Evolutionary conservation across 2,113 vertebrate genomes (phyloP), one percentile per base, ranked within the genome.

Genomic region (Elephas maximus): DNA sequence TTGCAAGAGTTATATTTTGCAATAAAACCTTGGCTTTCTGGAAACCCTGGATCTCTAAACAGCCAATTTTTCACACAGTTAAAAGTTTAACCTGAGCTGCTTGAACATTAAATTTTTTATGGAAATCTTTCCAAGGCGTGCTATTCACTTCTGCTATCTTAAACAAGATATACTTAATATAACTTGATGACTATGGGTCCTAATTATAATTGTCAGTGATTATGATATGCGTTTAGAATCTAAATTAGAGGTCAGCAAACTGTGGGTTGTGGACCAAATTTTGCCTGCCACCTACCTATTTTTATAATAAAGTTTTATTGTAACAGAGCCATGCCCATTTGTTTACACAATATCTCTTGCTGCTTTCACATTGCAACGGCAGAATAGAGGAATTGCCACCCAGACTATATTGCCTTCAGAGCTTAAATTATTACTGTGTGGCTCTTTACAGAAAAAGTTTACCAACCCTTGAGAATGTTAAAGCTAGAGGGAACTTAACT

Each of bases 31-130:
- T 88, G 8, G 12, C 45, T 79, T 88, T 87, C n/a, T 48, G 28
- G 45, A 91, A 77, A 26, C 48, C 30, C 28, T 85, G 41, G 12
- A 14, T 83, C 51, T 95, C 57, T 84, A 21, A 92, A 77, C 18
- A 53, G 48, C 88, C 37, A 45, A 0, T 81, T 77, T 93, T 96
- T 71, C 60, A 85, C 17, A 1, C 48, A 51, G 62, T 80, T 89
- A 65, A 51, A 79, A 30, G 5, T 17, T 62, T 67, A 24, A 69
- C 10, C 53, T 91, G 8, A 79, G n/a, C 26, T 96, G 28, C 10
- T 33, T 87, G 41, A 67, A 84, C 28, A 67, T 76, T 23, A 78
- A 48, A 28, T 74, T 88, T 95, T 94, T 93, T 95, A 53, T 95
- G 44, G 24, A 74, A 91, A 65, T 91, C 51, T 26, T 88, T 45